phyloP scores from a whole-genome alignment of 2,113 vertebrate species.

The Grammomys surdaster region DNA sequence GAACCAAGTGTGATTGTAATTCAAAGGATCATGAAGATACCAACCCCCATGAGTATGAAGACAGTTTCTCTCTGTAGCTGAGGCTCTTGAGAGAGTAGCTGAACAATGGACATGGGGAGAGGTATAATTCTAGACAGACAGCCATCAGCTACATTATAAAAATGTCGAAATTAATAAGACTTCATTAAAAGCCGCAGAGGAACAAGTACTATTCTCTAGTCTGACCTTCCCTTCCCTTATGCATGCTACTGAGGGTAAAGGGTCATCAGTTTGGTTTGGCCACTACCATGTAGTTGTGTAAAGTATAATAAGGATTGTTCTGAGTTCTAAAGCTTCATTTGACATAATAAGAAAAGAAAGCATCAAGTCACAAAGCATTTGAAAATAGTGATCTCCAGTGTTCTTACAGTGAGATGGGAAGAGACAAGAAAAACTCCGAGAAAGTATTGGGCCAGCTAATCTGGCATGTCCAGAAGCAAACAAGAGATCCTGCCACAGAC shows the following conservation, averaged over 20 bases:
- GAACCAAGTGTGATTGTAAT: conserved; percentile 4
- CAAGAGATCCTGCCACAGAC: background rate
- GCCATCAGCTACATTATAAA: conserved; percentile 24
- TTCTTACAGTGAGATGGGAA: background rate
- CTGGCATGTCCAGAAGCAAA: background rate
- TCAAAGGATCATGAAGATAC: conserved; percentile 18
- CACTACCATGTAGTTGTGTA: background rate
- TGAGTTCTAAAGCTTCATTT: conserved; percentile 32
- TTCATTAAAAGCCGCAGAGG: background rate
- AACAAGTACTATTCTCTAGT: conserved; percentile 25
- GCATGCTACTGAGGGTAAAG: background rate
- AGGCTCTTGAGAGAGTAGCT: conserved; percentile 15
- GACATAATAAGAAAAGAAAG: conserved; percentile 49
- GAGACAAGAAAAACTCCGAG: background rate
- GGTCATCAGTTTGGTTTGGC: background rate
- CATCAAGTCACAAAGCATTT: background rate
- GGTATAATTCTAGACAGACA: conserved; percentile 46
- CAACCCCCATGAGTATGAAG: background rate
- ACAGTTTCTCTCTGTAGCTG: conserved; percentile 32
- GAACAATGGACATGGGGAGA: background rate
- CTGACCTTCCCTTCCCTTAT: background rate
- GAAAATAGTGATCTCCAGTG: background rate
- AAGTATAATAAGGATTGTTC: background rate
- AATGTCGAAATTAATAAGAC: conserved; percentile 27
- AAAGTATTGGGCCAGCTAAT: background rate